Evolutionary conservation across 37 sponge, comb jelly and placozoan genomes (phyloP), one percentile per base, ranked within the genome.

Genomic region (Cliona cf. orientalis): DNA sequence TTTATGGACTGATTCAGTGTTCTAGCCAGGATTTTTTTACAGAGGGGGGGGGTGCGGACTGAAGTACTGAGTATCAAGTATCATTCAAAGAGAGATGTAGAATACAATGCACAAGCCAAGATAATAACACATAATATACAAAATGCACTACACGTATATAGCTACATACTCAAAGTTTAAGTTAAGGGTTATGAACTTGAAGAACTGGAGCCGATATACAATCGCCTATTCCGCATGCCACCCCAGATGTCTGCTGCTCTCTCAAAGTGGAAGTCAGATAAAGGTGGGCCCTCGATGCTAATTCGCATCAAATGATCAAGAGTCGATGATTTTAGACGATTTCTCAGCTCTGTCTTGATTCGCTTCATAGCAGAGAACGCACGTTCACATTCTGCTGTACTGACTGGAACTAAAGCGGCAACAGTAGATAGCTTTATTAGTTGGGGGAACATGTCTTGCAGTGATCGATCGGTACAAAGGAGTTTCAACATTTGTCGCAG

Each of bases 361-460:
- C 83, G 40, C 19, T 72, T 72, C 73, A 82, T 82, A 17, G 74
- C 19, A 22, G 83, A 82, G 46, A 82, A 81, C 3, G 41, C 37
- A 42, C 74, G 73, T 39, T 82, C 83, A 72, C 83, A 82, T 32
- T 82, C 74, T 59, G 83, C 83, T 59, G 83, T 82, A 32, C 74
- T 73, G 5, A 70, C 65, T 41, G 82, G 61, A 45, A 81, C 31
- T 33, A 81, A 40, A 41, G 61, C 23, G 21, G 71, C 59, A 40
- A 71, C 58, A 29, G 82, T 35, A 70, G 71, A 36, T 35, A 81
- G 42, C 34, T 66, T 78, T 43, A 46, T 29, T 31, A 65, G 26
- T 26, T 78, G 28, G 46, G 79, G 79, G 36, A 39, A 78, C 43
- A 78, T 23, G 46, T 78, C 79, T 65, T 65, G 6, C 43, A 78